A percentile compares a stretch with the other conserved stretches of the same genome.
Conservation (phyloP, 1,140 invertebrate genomes). For the Onthophagus taurus region DNA sequence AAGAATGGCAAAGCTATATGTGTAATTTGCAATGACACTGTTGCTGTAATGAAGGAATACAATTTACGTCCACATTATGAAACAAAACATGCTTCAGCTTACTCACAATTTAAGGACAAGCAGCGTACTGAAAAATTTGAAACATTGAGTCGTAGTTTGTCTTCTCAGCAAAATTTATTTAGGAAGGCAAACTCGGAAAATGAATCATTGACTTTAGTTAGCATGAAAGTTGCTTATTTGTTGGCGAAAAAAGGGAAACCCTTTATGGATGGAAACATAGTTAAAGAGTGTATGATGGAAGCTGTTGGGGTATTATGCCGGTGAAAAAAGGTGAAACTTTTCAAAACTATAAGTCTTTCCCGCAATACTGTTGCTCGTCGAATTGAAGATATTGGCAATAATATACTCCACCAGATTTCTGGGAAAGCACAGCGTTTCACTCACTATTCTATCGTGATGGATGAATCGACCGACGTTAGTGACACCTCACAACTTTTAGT, state of each 20-base stretch:
- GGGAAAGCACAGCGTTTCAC: slow-evolving; percentile 11
- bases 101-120: too few species aligned
- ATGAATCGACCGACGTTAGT: slow-evolving; percentile 23
- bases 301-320: slow-evolving; percentile 24
- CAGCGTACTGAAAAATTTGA: too few species aligned
- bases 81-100: neutral
- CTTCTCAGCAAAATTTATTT: too few species aligned
- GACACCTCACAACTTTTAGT: slow-evolving; percentile 4
- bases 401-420: slow-evolving; percentile 17
- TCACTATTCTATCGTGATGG: neutral
- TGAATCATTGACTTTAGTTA: too few species aligned
- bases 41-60: slow-evolving; percentile 17
- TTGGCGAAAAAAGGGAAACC: slow-evolving; percentile 25
- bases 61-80: neutral
- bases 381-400: slow-evolving; percentile 21
- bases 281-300: slow-evolving; percentile 27
- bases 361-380: slow-evolving; percentile 24
- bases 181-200: too few species aligned
- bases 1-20: slow-evolving; percentile 19
- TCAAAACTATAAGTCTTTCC: slow-evolving; percentile 17
- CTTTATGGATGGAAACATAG: slow-evolving; percentile 26
- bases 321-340: too few species aligned
- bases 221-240: too few species aligned
- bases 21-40: slow-evolving; percentile 20
- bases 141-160: too few species aligned